These are phyloP conservation scores for Odontamblyopus lacepedii DNA, from an alignment of 2,797 vertebrate genomes.

Conservation along the genomic window DNA sequence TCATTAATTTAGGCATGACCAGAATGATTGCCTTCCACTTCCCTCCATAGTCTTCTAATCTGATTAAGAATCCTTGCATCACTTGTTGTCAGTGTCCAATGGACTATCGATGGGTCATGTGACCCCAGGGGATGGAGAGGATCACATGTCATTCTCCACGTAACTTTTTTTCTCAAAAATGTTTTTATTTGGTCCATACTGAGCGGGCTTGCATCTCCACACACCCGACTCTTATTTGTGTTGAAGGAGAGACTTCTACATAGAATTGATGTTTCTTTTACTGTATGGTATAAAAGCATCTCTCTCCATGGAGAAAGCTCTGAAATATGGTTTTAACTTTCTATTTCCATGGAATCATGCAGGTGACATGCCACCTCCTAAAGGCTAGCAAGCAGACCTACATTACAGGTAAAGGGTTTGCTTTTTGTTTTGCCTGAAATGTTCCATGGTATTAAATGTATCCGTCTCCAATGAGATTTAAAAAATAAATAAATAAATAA, in stretches of 20 bases:
- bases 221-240: too few species aligned
- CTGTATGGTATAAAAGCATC: too few species aligned
- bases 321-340: too few species aligned
- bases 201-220: too few species aligned
- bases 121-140: conserved; percentile 42
- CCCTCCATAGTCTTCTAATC: conserved; percentile 59
- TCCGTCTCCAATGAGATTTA: background rate
- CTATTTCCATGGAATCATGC: too few species aligned
- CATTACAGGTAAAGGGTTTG: too few species aligned
- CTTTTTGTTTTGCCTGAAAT: background rate
- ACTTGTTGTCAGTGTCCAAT: conserved; percentile 39
- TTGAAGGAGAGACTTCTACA: too few species aligned
- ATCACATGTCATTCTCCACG: conserved; percentile 26
- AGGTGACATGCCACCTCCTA: too few species aligned
- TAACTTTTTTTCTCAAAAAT: background rate
- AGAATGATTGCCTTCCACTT: conserved; percentile 54
- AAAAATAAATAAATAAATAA: background rate
- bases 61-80: conserved; percentile 69
- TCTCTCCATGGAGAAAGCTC: too few species aligned
- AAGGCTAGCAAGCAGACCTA: too few species aligned
- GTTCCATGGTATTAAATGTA: background rate
- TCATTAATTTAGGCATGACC: conserved; percentile 56
- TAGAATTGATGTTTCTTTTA: too few species aligned
- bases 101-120: conserved; percentile 36
- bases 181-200: too few species aligned